phyloP scores from a whole-genome alignment of 2,113 vertebrate genomes.

The Gopherus evgoodei region DNA sequence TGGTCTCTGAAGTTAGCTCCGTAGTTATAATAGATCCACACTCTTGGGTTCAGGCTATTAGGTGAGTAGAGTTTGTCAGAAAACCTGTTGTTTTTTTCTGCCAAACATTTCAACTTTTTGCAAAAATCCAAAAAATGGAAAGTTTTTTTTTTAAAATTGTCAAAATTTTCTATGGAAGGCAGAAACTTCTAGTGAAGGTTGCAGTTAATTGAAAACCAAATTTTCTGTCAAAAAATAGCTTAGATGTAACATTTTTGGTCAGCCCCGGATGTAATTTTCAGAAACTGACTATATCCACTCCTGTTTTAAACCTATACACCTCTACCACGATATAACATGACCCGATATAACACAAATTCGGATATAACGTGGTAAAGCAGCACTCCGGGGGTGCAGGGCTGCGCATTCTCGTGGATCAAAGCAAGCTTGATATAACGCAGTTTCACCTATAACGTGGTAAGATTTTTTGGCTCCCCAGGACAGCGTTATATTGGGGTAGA shows the following conservation, averaged over 20 bases:
- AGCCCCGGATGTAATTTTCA: rapidly evolving
- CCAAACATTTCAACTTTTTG: neutral
- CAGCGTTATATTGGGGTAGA: too few species aligned
- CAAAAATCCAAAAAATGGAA: neutral
- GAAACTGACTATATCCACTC: neutral
- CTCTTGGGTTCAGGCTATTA: neutral
- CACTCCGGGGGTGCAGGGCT: too few species aligned
- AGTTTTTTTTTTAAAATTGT: neutral
- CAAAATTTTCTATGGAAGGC: neutral
- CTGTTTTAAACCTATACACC: neutral
- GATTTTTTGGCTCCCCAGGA: too few species aligned
- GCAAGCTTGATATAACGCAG: too few species aligned
- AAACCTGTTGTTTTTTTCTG: neutral
- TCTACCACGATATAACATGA: too few species aligned
- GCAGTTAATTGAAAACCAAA: neutral
- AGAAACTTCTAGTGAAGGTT: neutral
- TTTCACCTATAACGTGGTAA: too few species aligned
- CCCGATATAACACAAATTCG: too few species aligned
- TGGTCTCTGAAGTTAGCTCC: neutral
- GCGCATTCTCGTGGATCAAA: too few species aligned
- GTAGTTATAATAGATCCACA: neutral
- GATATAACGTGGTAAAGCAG: too few species aligned
- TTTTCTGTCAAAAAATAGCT: neutral
- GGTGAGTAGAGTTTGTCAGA: neutral
- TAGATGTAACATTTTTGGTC: neutral